Percentiles rank a stretch among this genome's conserved stretches.
Evolutionary conservation across 2,888 invertebrate species (phyloP).

Genomic region (Drosophila infuscata): DNA sequence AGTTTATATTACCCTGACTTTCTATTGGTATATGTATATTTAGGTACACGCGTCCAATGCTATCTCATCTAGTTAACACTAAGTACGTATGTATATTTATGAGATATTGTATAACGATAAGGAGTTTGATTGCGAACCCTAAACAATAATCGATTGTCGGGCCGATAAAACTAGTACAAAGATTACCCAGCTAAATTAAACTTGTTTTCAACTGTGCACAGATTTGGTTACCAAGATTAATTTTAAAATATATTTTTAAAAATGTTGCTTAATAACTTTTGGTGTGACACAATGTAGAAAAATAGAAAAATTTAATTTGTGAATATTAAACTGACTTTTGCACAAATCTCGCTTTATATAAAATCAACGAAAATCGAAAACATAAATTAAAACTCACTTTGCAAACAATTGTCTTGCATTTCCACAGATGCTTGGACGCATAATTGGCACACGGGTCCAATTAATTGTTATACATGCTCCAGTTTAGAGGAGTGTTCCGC

Average conservation of each 20-base stretch:
- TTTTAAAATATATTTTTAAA: background rate
- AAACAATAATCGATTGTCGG: slow-evolving; percentile 33
- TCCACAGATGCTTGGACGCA: slow-evolving; percentile 62
- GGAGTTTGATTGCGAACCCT: slow-evolving; percentile 25
- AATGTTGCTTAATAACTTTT: background rate
- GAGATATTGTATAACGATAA: slow-evolving; percentile 37
- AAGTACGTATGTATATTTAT: slow-evolving; percentile 6
- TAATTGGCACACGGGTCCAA: slow-evolving; percentile 69
- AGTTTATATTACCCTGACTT: background rate
- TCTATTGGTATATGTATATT: slow-evolving; percentile 4
- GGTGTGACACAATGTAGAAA: background rate
- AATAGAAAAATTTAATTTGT: background rate
- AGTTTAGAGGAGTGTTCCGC: slow-evolving; percentile 57
- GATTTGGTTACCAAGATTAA: slow-evolving; percentile 14
- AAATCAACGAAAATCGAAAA: background rate
- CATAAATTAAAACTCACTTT: background rate
- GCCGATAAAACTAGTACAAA: slow-evolving; percentile 26
- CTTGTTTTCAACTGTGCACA: background rate
- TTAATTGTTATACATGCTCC: slow-evolving; percentile 73
- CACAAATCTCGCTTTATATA: background rate
- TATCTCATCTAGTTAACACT: slow-evolving; percentile 15
- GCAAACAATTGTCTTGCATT: background rate
- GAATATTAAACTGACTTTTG: background rate
- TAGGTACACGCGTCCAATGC: background rate
- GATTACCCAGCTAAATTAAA: slow-evolving; percentile 13